Conservation (phyloP, 2,888 invertebrate genomes). For the Agrilus mali region DNA sequence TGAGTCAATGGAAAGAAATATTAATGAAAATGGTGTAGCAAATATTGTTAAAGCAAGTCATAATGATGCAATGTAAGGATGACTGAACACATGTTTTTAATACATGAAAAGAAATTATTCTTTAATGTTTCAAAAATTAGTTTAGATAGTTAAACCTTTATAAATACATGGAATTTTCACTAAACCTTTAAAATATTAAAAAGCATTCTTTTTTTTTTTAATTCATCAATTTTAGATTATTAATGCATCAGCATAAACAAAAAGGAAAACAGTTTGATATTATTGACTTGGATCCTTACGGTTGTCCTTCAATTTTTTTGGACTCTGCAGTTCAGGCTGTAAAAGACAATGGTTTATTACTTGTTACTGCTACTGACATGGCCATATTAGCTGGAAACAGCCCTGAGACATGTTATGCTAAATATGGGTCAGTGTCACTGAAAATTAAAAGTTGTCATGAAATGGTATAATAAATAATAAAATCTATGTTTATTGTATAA, state of each 20-base stretch:
- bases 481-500: conserved; percentile 3
- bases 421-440: conserved; percentile 86
- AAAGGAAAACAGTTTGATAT: conserved; percentile 64
- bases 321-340: conserved; percentile 78
- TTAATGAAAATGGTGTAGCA: conserved; percentile 60
- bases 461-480: conserved; percentile 47
- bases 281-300: conserved; percentile 95
- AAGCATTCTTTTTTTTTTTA: too few relatives aligned
- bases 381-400: conserved; percentile 90
- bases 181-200: too few relatives aligned
- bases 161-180: too few relatives aligned
- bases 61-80: conserved; percentile 75
- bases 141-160: too few relatives aligned
- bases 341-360: conserved; percentile 70
- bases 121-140: too few relatives aligned
- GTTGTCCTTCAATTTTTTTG: conserved; percentile 85
- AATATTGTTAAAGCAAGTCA: conserved; percentile 61
- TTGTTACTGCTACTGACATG: conserved; percentile 97
- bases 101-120: too few relatives aligned
- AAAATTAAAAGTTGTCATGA: conserved; percentile 87
- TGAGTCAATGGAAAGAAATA: conserved; percentile 71
- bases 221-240: conserved; percentile 44
- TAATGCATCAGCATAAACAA: conserved; percentile 68
- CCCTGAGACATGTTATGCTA: conserved; percentile 82
- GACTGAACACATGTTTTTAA: too few relatives aligned